phyloP scores from a whole-genome alignment of 2,888 invertebrate genomes.

The Rhamnusium bicolor region DNA sequence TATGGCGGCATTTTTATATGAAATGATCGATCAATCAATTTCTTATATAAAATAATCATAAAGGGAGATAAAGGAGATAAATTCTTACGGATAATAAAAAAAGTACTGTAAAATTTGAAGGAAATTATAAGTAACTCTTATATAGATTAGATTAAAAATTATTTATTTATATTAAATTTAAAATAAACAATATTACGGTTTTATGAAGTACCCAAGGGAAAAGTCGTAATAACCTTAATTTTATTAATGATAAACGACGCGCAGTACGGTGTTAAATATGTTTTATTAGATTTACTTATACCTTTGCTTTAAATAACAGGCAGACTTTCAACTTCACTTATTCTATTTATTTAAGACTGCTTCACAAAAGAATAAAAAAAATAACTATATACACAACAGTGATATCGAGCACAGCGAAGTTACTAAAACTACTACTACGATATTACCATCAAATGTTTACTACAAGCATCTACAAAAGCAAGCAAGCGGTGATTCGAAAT shows the following conservation, averaged over 20 bases:
- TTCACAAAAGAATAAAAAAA: too few relatives aligned
- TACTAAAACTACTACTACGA: too few relatives aligned
- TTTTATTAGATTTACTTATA: too few relatives aligned
- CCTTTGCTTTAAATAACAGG: too few relatives aligned
- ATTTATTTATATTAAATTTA: slow-evolving; percentile 7
- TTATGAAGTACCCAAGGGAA: neutral
- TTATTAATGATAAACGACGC: neutral
- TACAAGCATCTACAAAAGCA: too few relatives aligned
- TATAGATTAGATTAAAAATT: slow-evolving; percentile 18
- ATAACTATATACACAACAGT: too few relatives aligned
- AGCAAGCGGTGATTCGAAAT: too few relatives aligned
- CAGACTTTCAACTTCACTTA: too few relatives aligned
- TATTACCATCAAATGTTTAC: too few relatives aligned
- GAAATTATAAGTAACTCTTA: neutral
- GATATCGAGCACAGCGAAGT: too few relatives aligned
- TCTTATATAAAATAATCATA: slow-evolving; percentile 9
- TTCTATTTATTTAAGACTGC: too few relatives aligned
- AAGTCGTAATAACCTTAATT: slow-evolving; percentile 17
- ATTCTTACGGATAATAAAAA: neutral
- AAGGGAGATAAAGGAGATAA: slow-evolving; percentile 8
- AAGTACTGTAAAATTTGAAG: neutral
- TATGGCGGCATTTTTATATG: neutral
- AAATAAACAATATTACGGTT: slow-evolving; percentile 7
- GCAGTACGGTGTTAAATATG: neutral
- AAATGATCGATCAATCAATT: slow-evolving; percentile 15